A percentile compares a stretch with the other conserved stretches of the same genome.
These are phyloP conservation scores for Paramormyrops hopkinsi DNA, from an alignment of 2,797 vertebrate species.

Conservation along the genomic window DNA sequence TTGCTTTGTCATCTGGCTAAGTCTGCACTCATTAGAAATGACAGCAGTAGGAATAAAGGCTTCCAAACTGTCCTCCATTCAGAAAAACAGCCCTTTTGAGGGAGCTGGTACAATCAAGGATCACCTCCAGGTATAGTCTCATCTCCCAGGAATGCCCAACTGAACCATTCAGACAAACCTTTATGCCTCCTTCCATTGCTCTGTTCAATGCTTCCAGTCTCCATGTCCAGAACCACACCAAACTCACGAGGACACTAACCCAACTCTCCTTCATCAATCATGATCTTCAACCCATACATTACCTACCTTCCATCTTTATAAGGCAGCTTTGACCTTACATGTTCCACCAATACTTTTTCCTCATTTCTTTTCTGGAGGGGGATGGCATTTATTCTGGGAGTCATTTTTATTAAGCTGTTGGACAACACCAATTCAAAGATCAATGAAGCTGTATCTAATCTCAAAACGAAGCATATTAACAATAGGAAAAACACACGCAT, in stretches of 20 bases:
- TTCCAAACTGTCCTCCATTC: background rate
- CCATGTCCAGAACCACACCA: background rate
- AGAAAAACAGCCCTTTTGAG: background rate
- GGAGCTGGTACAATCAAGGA: background rate
- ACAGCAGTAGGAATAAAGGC: background rate
- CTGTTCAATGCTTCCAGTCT: background rate
- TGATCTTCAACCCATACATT: background rate
- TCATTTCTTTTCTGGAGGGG: background rate
- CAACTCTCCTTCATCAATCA: background rate
- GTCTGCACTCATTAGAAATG: background rate
- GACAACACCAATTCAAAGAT: background rate
- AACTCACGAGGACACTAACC: background rate
- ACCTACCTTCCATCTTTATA: background rate
- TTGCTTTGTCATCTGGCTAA: background rate
- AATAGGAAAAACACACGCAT: background rate
- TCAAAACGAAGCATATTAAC: background rate
- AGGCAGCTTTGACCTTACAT: background rate
- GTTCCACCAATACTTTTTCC: background rate
- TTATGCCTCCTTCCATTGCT: background rate
- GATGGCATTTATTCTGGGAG: background rate
- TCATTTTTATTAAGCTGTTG: background rate
- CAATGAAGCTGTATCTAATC: background rate
- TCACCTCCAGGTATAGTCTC: background rate
- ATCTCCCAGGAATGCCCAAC: background rate
- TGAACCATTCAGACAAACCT: background rate